Evolutionary conservation across 2,797 vertebrate species (phyloP), one percentile per base, ranked within the genome.

Genomic region (Acrossocheilus fasciatus): DNA sequence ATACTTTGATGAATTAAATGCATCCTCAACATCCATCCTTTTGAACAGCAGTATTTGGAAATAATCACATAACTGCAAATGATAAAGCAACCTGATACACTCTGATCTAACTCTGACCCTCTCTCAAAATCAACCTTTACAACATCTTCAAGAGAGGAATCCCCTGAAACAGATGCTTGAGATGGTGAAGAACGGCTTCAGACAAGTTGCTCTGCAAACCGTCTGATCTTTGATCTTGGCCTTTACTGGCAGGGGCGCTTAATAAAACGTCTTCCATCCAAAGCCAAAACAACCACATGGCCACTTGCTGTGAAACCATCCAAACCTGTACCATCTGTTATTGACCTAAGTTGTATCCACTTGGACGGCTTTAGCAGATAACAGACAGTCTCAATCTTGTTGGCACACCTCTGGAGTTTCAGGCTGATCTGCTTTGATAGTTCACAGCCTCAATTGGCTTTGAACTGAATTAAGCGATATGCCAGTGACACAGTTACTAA

Each of bases 361-460:
- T 92, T 92, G 93, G 92, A 94, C 90, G 92, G 93, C 92, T 93
- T 92, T 87, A 92, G 92, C 91, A 88, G 93, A 93, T 88, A 87
- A 90, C 79, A 91, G 88, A 91, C 77, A 92, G 93, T 91, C 91
- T 93, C 91, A 91, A 92, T 92, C 92, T 92, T 91, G 92, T 83
- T 59, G 52, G 90, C 83, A 89, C 88, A 80, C 43, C 43, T 45
- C 43, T 45, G 9, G 43, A 91, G 91, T 89, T 90, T 90, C 88
- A 90, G 83, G 82, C 85, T 94, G 93, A 95, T 94, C 93, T 92
- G 26, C 84, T 64, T 88, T 90, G 88, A 88, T 92, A 91, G 91
- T 89, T 93, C n/a, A 85, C 52, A 86, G 90, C 91, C 91, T 93
- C 93, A 92, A 93, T 81, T 87, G 91, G 90, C 82, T 94, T 30